These are phyloP conservation scores for Morus bassanus DNA, from an alignment of 2,797 vertebrate genomes.

Conservation along the genomic window DNA sequence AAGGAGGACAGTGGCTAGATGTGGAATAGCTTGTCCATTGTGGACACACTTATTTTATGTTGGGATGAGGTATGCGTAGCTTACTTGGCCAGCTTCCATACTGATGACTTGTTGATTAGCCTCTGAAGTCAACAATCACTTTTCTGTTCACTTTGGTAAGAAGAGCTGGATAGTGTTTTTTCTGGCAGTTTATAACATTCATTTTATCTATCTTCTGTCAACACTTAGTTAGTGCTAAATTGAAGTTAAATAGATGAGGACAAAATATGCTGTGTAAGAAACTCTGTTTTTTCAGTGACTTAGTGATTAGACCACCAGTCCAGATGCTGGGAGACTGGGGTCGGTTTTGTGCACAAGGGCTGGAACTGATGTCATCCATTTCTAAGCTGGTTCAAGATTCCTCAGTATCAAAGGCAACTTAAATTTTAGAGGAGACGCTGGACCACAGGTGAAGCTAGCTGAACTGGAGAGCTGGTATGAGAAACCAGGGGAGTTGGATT, in stretches of 20 bases:
- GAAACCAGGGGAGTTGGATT: background rate
- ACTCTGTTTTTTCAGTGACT: background rate
- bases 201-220: background rate
- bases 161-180: background rate
- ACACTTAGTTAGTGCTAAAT: background rate
- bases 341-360: background rate
- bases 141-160: background rate
- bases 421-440: background rate
- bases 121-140: background rate
- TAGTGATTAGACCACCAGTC: background rate
- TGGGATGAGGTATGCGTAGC: background rate
- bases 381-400: background rate
- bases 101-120: background rate
- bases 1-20: background rate
- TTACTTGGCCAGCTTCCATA: background rate
- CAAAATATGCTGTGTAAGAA: background rate
- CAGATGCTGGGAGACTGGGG: background rate
- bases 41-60: background rate
- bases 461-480: background rate
- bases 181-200: background rate
- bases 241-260: background rate
- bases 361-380: background rate
- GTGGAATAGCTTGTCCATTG: background rate
- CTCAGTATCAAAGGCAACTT: background rate
- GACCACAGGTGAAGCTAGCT: background rate